These are phyloP conservation scores for Lindbergichthys nudifrons DNA, from an alignment of 2,797 vertebrate genomes.

Conservation along the genomic window DNA sequence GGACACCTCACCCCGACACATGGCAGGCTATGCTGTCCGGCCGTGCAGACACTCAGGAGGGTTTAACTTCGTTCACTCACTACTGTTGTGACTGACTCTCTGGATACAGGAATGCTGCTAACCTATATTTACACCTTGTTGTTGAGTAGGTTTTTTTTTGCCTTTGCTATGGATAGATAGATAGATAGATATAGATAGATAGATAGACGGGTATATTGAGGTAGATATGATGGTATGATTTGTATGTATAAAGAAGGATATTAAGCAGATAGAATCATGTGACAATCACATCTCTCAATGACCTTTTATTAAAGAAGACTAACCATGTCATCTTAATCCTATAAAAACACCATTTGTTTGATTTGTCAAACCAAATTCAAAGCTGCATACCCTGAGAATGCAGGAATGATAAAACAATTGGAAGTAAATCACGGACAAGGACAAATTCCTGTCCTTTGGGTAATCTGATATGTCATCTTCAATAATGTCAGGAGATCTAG, in stretches of 20 bases:
- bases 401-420: conserved; percentile 67
- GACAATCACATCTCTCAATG: conserved; percentile 10
- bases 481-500: conserved; percentile 84
- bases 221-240: not conserved
- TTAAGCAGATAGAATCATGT: not conserved
- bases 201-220: not conserved
- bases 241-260: not conserved
- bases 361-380: conserved; percentile 27
- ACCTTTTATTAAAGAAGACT: not conserved
- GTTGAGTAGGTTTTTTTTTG: conserved; percentile 21
- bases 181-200: conserved; percentile 11
- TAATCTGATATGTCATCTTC: conserved; percentile 90
- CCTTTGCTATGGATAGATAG: conserved; percentile 1
- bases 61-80: conserved; percentile 43
- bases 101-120: conserved; percentile 62
- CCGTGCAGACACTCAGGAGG: conserved; percentile 49
- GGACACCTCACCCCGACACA: conserved; percentile 75
- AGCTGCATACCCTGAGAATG: conserved; percentile 25
- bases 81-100: conserved; percentile 69
- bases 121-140: conserved; percentile 69
- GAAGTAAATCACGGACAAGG: conserved; percentile 86
- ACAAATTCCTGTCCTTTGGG: conserved; percentile 90
- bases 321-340: conserved; percentile 11
- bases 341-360: conserved; percentile 17
- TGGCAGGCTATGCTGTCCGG: conserved; percentile 55